Evolutionary conservation across 2,888 invertebrate genomes (phyloP).

Genomic region (Scaptomyza polygonia): DNA sequence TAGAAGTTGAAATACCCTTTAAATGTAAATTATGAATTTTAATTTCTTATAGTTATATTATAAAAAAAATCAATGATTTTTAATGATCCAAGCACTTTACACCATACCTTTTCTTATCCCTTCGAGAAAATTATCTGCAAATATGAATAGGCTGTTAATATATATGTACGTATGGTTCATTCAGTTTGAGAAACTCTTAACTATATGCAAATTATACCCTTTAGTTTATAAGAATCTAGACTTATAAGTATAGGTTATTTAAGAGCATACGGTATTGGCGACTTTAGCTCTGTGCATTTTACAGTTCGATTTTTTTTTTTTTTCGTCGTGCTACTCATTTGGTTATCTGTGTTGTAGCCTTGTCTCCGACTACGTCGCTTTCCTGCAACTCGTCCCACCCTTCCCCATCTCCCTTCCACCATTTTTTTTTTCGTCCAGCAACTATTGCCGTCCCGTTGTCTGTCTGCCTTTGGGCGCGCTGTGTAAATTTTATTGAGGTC

Average conservation of each 20-base stretch:
- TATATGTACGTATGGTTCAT: too few species aligned
- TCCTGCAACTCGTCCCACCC: background rate
- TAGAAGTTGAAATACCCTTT: constrained; percentile 5
- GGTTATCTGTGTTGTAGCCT: constrained; percentile 36
- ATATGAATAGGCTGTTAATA: too few species aligned
- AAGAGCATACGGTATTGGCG: background rate
- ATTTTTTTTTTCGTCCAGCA: background rate
- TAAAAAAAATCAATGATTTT: too few species aligned
- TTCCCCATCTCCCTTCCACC: background rate
- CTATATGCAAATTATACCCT: too few species aligned
- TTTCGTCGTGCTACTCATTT: constrained; percentile 23
- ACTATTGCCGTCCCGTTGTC: constrained; percentile 2
- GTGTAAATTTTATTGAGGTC: constrained; percentile 76
- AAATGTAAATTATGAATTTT: too few species aligned
- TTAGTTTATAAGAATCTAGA: background rate
- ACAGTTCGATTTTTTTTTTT: constrained; percentile 8
- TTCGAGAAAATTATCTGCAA: too few species aligned
- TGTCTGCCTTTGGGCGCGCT: constrained; percentile 39
- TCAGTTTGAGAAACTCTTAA: too few species aligned
- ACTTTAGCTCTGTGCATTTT: constrained; percentile 4
- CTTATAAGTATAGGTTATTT: constrained; percentile 16
- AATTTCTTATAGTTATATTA: too few species aligned
- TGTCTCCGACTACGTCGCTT: constrained; percentile 10
- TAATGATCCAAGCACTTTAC: too few species aligned
- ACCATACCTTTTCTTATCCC: too few species aligned